phyloP scores from a whole-genome alignment of 2,113 vertebrate species.

The Menura novaehollandiae region DNA sequence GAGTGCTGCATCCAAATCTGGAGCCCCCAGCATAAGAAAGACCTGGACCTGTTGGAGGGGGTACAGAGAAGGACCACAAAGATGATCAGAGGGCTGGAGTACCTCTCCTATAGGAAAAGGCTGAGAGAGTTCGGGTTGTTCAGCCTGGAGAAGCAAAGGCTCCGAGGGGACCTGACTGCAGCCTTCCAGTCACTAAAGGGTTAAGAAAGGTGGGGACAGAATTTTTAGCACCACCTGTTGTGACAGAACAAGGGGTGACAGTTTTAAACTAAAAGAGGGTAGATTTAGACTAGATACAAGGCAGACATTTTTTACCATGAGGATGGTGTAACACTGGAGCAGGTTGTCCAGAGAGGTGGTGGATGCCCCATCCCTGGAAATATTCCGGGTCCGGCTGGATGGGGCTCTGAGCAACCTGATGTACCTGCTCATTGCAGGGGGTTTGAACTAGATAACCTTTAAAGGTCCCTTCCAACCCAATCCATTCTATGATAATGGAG shows the following conservation, averaged over 20 bases:
- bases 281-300: not conserved
- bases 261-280: not conserved
- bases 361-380: not conserved
- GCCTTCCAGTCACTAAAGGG: not conserved
- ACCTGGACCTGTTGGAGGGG: not conserved
- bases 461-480: not conserved
- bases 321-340: not conserved
- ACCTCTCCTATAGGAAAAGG: not conserved
- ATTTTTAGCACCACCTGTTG: not conserved
- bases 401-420: not conserved
- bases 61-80: not conserved
- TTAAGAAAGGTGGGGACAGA: not conserved
- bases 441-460: not conserved
- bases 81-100: not conserved
- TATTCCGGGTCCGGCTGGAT: not conserved
- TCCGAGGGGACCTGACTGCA: accelerated
- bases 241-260: not conserved
- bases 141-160: not conserved
- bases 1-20: accelerated
- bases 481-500: not conserved
- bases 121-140: not conserved
- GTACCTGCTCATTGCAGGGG: not conserved
- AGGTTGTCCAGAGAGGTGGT: not conserved
- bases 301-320: not conserved
- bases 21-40: not conserved